Evolutionary conservation across 2,113 vertebrate genomes (phyloP).

Genomic region (Sphyrna mokarran): DNA sequence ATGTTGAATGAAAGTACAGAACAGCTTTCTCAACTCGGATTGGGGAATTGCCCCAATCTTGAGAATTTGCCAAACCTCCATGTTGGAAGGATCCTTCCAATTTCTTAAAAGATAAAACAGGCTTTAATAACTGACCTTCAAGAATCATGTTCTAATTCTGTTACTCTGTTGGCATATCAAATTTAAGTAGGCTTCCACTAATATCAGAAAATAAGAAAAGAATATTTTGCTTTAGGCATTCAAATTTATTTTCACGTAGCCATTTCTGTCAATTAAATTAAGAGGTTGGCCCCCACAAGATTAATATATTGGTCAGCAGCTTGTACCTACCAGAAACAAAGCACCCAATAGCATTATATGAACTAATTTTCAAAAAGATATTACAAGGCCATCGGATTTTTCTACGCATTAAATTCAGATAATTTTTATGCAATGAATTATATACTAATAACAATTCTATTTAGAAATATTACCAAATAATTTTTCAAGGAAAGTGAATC

Average conservation of each 20-base stretch:
- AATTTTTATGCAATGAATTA: not conserved
- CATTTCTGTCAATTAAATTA: not conserved
- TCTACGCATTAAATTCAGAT: not conserved
- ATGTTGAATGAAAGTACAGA: not conserved
- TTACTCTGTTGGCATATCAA: not conserved
- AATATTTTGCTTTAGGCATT: not conserved
- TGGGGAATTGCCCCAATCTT: not conserved
- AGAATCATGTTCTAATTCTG: not conserved
- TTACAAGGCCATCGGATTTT: not conserved
- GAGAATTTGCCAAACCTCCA: not conserved
- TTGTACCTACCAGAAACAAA: not conserved
- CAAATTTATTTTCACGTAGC: not conserved
- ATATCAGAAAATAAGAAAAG: not conserved
- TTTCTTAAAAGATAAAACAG: not conserved
- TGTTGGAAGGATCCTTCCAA: not conserved
- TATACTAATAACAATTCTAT: not conserved
- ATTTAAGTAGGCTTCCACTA: not conserved
- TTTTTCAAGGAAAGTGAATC: not conserved
- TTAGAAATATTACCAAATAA: not conserved
- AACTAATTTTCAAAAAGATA: not conserved
- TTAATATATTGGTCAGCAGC: not conserved
- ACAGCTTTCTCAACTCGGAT: not conserved
- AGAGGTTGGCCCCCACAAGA: not conserved
- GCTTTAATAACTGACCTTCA: not conserved
- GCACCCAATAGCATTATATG: not conserved